These are phyloP conservation scores for Dinothrombium tinctorium DNA, from an alignment of 1,140 invertebrate species.

Conservation along the genomic window DNA sequence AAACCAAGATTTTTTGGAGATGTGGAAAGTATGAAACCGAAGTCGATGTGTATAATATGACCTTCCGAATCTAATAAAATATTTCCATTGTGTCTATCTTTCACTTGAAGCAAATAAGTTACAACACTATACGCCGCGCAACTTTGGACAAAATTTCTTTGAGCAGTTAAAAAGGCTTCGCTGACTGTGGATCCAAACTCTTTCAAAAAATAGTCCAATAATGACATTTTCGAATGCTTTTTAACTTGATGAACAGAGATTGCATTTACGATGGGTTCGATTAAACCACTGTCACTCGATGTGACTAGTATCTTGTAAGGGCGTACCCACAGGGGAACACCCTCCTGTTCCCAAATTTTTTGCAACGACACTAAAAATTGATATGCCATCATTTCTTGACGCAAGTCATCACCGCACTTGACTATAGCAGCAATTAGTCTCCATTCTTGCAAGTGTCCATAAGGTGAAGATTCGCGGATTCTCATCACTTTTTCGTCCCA, in stretches of 20 bases:
- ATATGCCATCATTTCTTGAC: conserved; percentile 87
- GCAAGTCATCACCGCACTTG: conserved; percentile 89
- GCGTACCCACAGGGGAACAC: conserved; percentile 65
- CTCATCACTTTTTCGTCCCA: conserved; percentile 33
- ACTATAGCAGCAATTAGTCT: conserved; percentile 78
- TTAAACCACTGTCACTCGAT: conserved; percentile 73
- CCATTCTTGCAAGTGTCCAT: conserved; percentile 78
- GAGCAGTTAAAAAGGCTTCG: conserved; percentile 70
- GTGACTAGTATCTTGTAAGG: conserved; percentile 76
- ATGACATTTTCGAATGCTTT: conserved; percentile 69
- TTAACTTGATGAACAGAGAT: conserved; percentile 96
- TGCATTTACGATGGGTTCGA: conserved; percentile 85
- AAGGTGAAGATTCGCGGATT: conserved; percentile 75
- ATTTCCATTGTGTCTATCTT: conserved; percentile 96
- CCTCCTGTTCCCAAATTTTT: conserved; percentile 73
- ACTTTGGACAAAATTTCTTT: conserved; percentile 88
- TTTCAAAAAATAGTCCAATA: conserved; percentile 74
- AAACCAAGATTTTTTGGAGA: conserved; percentile 97
- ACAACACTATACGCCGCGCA: conserved; percentile 93
- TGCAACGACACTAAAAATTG: conserved; percentile 74
- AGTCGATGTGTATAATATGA: conserved; percentile 97
- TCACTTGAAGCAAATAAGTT: conserved; percentile 92
- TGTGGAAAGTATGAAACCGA: conserved; percentile 90
- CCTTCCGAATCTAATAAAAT: conserved; percentile 86
- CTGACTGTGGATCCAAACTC: conserved; percentile 66